Evolutionary conservation across 2,797 vertebrate species (phyloP).

Genomic region (Lutjanus argentimaculatus): DNA sequence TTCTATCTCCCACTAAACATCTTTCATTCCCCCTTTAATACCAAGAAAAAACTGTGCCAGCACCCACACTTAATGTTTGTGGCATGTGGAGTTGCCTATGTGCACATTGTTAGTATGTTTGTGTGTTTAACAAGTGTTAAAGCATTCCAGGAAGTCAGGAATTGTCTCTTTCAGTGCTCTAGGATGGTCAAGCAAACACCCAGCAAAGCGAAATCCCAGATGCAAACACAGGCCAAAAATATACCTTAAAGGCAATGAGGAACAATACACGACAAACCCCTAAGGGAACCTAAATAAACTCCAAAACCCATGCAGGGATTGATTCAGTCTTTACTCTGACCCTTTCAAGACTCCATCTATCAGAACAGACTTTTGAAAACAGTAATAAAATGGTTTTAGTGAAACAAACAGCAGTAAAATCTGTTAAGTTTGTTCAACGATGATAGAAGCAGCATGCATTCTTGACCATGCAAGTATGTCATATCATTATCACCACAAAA

Average conservation of each 20-base stretch:
- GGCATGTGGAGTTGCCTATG: constrained; percentile 35
- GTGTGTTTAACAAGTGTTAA: constrained; percentile 68
- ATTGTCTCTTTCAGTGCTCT: constrained; percentile 70
- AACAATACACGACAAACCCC: constrained; percentile 77
- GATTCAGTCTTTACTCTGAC: constrained; percentile 16
- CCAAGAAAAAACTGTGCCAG: constrained; percentile 47
- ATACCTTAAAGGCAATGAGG: constrained; percentile 67
- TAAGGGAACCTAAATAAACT: constrained; percentile 64
- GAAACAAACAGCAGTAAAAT: constrained; percentile 2
- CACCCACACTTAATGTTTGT: constrained; percentile 11
- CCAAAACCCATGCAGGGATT: constrained; percentile 3
- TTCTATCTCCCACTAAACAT: constrained; percentile 36
- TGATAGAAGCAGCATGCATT: constrained; percentile 6
- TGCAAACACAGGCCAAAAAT: constrained; percentile 75
- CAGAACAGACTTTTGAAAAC: constrained; percentile 1
- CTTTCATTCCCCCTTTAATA: constrained; percentile 32
- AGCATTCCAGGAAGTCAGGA: constrained; percentile 78
- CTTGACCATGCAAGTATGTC: constrained; percentile 12
- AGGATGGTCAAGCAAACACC: constrained; percentile 66
- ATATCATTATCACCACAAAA: constrained; percentile 35
- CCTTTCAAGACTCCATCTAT: not conserved
- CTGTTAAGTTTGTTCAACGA: not conserved
- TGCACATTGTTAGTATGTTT: constrained; percentile 61
- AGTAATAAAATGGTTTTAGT: not conserved
- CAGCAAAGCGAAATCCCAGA: constrained; percentile 68